Percentiles rank a stretch among this genome's conserved stretches.
These are phyloP conservation scores for Coenonympha arcania DNA, from an alignment of 2,888 invertebrate genomes.

Conservation along the genomic window DNA sequence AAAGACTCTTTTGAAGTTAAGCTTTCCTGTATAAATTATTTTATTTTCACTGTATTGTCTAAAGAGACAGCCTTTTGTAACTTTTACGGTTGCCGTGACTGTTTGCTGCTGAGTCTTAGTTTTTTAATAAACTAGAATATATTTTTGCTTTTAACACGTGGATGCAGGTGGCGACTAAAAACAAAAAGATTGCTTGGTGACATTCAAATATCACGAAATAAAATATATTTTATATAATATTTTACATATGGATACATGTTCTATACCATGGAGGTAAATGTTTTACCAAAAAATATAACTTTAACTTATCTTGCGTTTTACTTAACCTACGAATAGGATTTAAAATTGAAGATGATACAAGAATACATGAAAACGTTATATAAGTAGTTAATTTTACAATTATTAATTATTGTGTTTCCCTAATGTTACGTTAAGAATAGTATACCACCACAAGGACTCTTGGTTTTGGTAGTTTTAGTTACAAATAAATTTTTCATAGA, in stretches of 20 bases:
- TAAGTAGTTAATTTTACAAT: too few relatives aligned
- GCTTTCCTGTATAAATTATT: slow-evolving; percentile 74
- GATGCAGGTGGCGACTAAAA: background rate
- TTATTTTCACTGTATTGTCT: slow-evolving; percentile 72
- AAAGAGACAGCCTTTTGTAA: slow-evolving; percentile 63
- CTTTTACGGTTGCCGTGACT: slow-evolving; percentile 60
- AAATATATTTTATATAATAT: background rate
- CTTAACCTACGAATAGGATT: too few relatives aligned
- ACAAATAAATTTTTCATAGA: too few relatives aligned
- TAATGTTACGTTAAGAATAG: too few relatives aligned
- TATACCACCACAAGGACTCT: too few relatives aligned
- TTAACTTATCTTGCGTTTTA: too few relatives aligned
- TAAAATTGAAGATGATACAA: too few relatives aligned
- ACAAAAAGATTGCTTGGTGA: background rate
- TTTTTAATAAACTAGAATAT: slow-evolving; percentile 41
- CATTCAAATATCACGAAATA: background rate
- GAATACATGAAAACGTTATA: too few relatives aligned
- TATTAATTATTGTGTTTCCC: too few relatives aligned
- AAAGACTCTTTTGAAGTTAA: slow-evolving; percentile 75
- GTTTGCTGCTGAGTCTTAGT: slow-evolving; percentile 51
- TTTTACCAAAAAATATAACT: too few relatives aligned
- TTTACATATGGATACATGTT: background rate
- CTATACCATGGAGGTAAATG: too few relatives aligned
- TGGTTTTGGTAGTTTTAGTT: too few relatives aligned
- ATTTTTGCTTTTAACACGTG: slow-evolving; percentile 1